These are phyloP conservation scores for Samia ricini DNA, from an alignment of 1,140 invertebrate species.

Conservation along the genomic window DNA sequence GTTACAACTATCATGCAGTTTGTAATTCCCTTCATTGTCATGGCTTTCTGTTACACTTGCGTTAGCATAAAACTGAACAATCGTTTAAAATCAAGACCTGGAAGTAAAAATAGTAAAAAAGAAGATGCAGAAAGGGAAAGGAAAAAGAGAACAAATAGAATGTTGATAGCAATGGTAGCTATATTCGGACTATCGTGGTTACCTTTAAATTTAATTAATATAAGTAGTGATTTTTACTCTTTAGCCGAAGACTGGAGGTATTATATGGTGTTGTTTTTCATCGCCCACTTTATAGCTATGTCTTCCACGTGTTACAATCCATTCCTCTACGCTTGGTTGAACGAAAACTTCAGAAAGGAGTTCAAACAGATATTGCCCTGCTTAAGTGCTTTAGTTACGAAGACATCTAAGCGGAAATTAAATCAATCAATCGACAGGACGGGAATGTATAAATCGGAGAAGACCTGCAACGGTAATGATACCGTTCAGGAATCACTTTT, in stretches of 20 bases:
- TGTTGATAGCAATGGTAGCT: constrained; percentile 98
- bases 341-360: constrained; percentile 98
- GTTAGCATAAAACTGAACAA: constrained; percentile 93
- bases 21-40: constrained; percentile 94
- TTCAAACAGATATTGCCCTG: constrained; percentile 90
- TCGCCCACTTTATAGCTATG: constrained; percentile 97
- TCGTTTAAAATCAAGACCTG: constrained; percentile 87
- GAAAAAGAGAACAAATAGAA: constrained; percentile 91
- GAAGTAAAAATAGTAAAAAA: constrained; percentile 85
- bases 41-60: constrained; percentile 95
- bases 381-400: constrained; percentile 77
- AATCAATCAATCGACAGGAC: constrained; percentile 64
- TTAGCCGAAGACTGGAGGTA: constrained; percentile 85
- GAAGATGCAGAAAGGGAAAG: constrained; percentile 87
- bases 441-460: constrained; percentile 76
- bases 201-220: constrained; percentile 93
- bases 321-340: constrained; percentile 95
- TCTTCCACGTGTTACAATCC: constrained; percentile 97
- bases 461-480: constrained; percentile 85
- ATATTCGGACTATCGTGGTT: constrained; percentile 97
- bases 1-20: constrained; percentile 95
- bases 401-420: constrained; percentile 55
- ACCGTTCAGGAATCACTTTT: constrained; percentile 85
- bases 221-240: constrained; percentile 90
- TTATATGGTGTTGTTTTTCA: constrained; percentile 91